These are phyloP conservation scores for Tetragnatha versicolor DNA, from an alignment of 1,140 invertebrate species.

Conservation along the genomic window DNA sequence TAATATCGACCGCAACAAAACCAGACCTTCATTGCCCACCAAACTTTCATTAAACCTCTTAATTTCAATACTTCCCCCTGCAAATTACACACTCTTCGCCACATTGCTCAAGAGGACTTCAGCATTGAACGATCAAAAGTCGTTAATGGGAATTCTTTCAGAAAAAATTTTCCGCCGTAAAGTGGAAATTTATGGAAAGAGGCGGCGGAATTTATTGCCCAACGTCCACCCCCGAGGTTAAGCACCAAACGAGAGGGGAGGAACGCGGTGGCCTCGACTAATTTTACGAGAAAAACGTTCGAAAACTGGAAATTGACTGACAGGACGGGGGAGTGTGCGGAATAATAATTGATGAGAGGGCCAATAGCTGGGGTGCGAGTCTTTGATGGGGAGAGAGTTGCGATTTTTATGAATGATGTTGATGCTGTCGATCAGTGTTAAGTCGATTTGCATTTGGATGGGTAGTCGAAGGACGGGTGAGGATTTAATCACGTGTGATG, in stretches of 20 bases:
- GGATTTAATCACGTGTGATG: too few species aligned
- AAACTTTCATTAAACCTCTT: too few species aligned
- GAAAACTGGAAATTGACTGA: slow-evolving; percentile 1
- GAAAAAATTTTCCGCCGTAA: slow-evolving; percentile 7
- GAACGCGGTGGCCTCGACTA: slow-evolving; percentile 26
- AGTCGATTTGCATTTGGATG: too few species aligned
- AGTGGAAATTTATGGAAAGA: slow-evolving; percentile 41
- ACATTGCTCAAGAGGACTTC: neutral
- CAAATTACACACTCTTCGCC: too few species aligned
- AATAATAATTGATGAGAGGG: slow-evolving; percentile 15
- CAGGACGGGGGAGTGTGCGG: neutral
- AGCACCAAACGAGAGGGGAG: slow-evolving; percentile 11
- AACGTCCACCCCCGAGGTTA: slow-evolving; percentile 1
- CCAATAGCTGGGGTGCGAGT: too few species aligned
- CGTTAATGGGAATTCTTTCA: slow-evolving; percentile 8
- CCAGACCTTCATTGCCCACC: neutral
- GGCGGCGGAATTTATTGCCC: slow-evolving; percentile 20
- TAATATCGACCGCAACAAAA: neutral
- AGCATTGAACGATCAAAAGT: neutral
- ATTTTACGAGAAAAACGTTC: slow-evolving; percentile 1
- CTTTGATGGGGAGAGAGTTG: too few species aligned
- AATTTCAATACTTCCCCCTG: too few species aligned
- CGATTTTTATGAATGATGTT: too few species aligned
- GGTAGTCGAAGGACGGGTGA: too few species aligned
- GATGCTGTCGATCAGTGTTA: too few species aligned